Evolutionary conservation across 1,140 invertebrate genomes (phyloP).

Genomic region (Brachionus sp.): DNA sequence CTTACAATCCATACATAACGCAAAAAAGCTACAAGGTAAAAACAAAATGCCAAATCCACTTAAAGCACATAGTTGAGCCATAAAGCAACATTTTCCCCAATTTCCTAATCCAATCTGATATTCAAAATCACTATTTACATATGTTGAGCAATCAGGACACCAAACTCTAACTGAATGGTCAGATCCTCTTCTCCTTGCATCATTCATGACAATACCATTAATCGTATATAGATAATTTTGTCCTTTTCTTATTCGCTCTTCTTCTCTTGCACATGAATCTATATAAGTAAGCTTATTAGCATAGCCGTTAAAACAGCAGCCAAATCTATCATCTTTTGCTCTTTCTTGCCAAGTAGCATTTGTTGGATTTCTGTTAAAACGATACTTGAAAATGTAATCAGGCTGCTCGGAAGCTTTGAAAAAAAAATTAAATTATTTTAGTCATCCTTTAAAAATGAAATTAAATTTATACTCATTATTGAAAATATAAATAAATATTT

Average conservation of each 20-base stretch:
- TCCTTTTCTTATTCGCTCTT: not conserved
- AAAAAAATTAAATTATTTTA: not conserved
- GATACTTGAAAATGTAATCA: not conserved
- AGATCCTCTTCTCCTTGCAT: not conserved
- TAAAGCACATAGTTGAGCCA: not conserved
- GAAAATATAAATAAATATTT: not conserved
- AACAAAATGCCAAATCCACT: not conserved
- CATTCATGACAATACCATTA: not conserved
- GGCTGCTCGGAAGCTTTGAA: not conserved
- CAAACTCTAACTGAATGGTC: not conserved
- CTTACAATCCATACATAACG: not conserved
- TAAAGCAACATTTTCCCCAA: not conserved
- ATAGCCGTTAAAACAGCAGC: not conserved
- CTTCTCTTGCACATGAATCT: not conserved
- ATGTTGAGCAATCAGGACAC: not conserved
- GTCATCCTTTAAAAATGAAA: not conserved
- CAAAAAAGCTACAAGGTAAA: not conserved
- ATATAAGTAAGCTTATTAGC: not conserved
- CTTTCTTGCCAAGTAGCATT: not conserved
- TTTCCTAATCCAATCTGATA: not conserved
- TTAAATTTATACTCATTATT: not conserved
- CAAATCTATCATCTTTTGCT: not conserved
- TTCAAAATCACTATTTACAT: not conserved
- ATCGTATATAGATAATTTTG: not conserved
- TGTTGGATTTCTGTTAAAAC: not conserved